Evolutionary conservation across 2,888 invertebrate species (phyloP).

Genomic region (Catocala nupta): DNA sequence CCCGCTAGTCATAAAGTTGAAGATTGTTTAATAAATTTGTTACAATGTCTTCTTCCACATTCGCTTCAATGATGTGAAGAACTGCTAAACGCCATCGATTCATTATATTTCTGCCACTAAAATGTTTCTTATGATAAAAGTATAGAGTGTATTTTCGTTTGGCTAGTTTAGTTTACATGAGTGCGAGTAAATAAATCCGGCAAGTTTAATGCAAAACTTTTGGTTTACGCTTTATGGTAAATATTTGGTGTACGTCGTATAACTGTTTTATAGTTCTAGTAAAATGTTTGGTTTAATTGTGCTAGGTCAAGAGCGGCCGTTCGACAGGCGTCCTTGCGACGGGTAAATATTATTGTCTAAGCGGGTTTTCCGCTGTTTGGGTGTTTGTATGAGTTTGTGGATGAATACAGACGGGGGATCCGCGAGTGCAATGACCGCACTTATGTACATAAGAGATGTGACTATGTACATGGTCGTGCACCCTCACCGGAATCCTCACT

Average conservation of each 20-base stretch:
- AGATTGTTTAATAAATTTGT: constrained; percentile 45
- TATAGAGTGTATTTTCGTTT: constrained; percentile 61
- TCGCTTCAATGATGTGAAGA: constrained; percentile 60
- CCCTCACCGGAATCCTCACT: constrained; percentile 1
- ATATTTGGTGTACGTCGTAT: constrained; percentile 86
- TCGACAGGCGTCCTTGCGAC: constrained; percentile 86
- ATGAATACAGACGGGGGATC: constrained; percentile 67
- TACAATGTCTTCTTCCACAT: constrained; percentile 62
- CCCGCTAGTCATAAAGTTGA: constrained; percentile 31
- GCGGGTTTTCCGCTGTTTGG: constrained; percentile 84
- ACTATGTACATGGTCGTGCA: constrained; percentile 4
- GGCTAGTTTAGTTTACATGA: constrained; percentile 65
- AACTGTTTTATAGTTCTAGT: constrained; percentile 86
- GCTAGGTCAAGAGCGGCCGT: constrained; percentile 86
- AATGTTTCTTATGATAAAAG: constrained; percentile 39
- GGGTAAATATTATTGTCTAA: constrained; percentile 87
- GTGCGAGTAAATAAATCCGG: constrained; percentile 82
- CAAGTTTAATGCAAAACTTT: constrained; percentile 86
- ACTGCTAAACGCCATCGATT: constrained; percentile 59
- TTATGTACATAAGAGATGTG: constrained; percentile 13
- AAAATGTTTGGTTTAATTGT: constrained; percentile 87
- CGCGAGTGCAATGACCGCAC: constrained; percentile 65
- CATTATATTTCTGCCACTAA: constrained; percentile 30
- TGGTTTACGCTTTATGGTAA: constrained; percentile 87
- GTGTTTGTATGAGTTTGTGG: constrained; percentile 77